A percentile compares a stretch with the other conserved stretches of the same genome.
Conservation (phyloP, 2,888 invertebrate genomes). For the Microplitis manilae region DNA sequence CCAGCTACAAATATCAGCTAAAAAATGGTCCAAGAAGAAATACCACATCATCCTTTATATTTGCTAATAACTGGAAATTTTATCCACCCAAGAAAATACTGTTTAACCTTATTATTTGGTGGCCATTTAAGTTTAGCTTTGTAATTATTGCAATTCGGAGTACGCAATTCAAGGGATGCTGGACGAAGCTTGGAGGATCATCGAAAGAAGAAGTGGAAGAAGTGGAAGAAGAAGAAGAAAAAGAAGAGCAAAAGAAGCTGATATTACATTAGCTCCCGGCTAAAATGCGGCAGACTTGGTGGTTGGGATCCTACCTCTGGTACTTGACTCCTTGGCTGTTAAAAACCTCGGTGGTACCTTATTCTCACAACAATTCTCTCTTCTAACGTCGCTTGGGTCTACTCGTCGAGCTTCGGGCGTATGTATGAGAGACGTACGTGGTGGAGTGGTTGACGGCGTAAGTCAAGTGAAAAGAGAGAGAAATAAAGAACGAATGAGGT, state of each 20-base stretch:
- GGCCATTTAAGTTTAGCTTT: constrained; percentile 10
- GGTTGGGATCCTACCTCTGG: constrained; percentile 31
- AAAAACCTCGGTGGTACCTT: background rate
- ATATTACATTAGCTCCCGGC: constrained; percentile 36
- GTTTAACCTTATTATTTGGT: background rate
- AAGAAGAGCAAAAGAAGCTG: background rate
- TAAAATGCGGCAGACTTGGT: constrained; percentile 43
- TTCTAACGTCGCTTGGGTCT: background rate
- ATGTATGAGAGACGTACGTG: constrained; percentile 47
- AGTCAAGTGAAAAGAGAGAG: constrained; percentile 39
- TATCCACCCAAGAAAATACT: background rate
- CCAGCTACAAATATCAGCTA: background rate
- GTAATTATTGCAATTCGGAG: constrained; percentile 30
- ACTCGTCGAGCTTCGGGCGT: constrained; percentile 42
- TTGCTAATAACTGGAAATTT: background rate
- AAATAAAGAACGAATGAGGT: constrained; percentile 40
- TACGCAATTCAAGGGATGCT: constrained; percentile 24
- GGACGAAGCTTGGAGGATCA: constrained; percentile 30
- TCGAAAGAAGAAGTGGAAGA: background rate
- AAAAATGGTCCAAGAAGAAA: background rate
- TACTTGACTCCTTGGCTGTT: constrained; percentile 43
- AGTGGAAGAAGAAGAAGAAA: background rate
- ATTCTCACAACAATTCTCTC: background rate
- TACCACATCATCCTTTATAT: background rate
- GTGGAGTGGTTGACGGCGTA: constrained; percentile 46